Evolutionary conservation across 2,888 invertebrate species (phyloP).

Genomic region (Charanyca ferruginea): DNA sequence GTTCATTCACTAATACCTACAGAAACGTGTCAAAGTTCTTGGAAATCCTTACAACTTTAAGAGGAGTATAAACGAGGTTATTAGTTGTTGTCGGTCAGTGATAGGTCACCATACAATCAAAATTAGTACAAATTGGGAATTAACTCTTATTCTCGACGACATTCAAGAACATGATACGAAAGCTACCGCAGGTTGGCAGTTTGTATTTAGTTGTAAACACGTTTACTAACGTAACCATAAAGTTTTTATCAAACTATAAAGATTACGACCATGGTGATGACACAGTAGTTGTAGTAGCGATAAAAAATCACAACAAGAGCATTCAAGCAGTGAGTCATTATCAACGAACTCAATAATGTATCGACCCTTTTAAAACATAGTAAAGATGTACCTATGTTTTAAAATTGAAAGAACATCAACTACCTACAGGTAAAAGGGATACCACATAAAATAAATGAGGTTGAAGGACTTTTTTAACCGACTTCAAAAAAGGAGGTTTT

Average conservation of each 20-base stretch:
- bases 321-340: constrained; percentile 9
- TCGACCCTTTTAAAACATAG: too few relatives aligned
- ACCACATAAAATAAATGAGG: neutral
- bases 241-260: constrained; percentile 27
- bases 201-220: neutral
- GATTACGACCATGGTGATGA: constrained; percentile 6
- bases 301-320: constrained; percentile 28
- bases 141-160: neutral
- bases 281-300: constrained; percentile 1
- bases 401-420: neutral
- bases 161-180: neutral
- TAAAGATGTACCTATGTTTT: neutral
- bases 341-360: neutral
- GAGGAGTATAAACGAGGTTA: too few relatives aligned
- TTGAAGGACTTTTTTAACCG: neutral
- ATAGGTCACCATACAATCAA: neutral
- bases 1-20: neutral
- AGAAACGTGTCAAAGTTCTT: neutral
- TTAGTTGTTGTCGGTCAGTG: neutral
- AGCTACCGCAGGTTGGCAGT: neutral
- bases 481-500: too few relatives aligned
- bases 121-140: neutral
- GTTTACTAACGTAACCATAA: neutral
- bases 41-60: neutral
- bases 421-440: neutral